Percentiles rank a stretch among this genome's conserved stretches.
phyloP scores from a whole-genome alignment of 2,888 invertebrate species.

The Horisme vitalbata region DNA sequence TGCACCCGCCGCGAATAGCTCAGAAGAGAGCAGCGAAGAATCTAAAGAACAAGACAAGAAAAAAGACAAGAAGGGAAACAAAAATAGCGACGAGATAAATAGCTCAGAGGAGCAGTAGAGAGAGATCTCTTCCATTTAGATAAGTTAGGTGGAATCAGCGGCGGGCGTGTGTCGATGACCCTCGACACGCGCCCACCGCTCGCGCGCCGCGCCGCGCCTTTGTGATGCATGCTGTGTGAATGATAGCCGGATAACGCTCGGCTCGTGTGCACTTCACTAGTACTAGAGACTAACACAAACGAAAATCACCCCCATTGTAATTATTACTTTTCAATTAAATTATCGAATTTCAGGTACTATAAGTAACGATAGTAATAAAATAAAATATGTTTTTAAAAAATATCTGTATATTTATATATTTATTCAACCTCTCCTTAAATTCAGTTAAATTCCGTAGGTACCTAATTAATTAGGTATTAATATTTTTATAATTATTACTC shows the following conservation, averaged over 20 bases:
- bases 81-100: constrained; percentile 37
- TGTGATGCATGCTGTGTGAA: constrained; percentile 46
- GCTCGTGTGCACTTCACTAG: constrained; percentile 61
- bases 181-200: constrained; percentile 79
- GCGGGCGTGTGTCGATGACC: constrained; percentile 77
- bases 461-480: no score
- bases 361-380: constrained; percentile 60
- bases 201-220: constrained; percentile 41
- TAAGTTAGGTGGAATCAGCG: constrained; percentile 55
- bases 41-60: constrained; percentile 15
- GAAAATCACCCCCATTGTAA: constrained; percentile 76
- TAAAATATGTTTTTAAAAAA: constrained; percentile 69
- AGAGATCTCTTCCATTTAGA: constrained; percentile 52
- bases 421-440: no score
- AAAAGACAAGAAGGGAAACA: neutral
- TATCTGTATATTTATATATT: constrained; percentile 3
- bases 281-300: constrained; percentile 74
- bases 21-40: constrained; percentile 57
- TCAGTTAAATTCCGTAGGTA: no score
- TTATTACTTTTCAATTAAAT: constrained; percentile 76
- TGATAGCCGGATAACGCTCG: constrained; percentile 46
- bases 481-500: no score
- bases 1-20: constrained; percentile 41
- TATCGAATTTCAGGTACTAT: constrained; percentile 80
- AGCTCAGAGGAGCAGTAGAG: constrained; percentile 53